Base-by-base conservation (phyloP, 2,113 vertebrate species). In the Craseonycteris thonglongyai region DNA sequence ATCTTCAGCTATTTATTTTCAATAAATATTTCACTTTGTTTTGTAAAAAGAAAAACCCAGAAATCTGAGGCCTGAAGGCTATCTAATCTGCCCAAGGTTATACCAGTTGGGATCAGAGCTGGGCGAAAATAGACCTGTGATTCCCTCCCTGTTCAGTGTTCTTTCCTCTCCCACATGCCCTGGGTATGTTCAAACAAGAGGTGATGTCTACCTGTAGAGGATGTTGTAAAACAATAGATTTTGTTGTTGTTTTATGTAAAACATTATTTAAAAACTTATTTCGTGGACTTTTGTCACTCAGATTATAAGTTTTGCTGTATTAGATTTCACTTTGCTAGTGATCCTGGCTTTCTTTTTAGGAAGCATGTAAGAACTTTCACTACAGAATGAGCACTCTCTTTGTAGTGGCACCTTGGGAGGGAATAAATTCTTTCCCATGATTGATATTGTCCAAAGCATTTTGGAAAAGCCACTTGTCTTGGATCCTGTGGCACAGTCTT, bases 381-480 rank as follows among this genome's bases (percentile, higher is more conserved):
- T 91, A 58, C 45, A 84, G 16, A 76, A 9, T 28, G 35, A 78
- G 14, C 14, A 63, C 92, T 75, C 38, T 5, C 49, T 85, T 91
- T 69, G 40, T 10, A 51, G 45, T 47, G 69, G 40, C 38, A 88
- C 15, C 74, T 82, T 81, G 38, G 22, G 40, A 51, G 21, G 30
- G 9, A 69, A 24, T 93, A 30, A 18, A 61, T 83, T 51, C 78
- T 75, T 81, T 61, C 65, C 47, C 51, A 9, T 45, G 54, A 82
- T 35, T 35, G 45, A 33, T 76, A 35, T 6, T 51, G 8, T 63
- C 5, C 56, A 51, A 28, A 78, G 30, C 56, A 68, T 74, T 90
- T 92, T 83, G 75, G 69, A 78, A 90, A 93, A 82, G 45, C 40
- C 45, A n/a, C 61, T 91, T 75, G 68, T 88, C 49, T 90, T 76